Evolutionary conservation across 92 coral and sea anemone genomes (phyloP), one percentile per base, ranked within the genome.

Genomic region (Scolanthus callimorphus): DNA sequence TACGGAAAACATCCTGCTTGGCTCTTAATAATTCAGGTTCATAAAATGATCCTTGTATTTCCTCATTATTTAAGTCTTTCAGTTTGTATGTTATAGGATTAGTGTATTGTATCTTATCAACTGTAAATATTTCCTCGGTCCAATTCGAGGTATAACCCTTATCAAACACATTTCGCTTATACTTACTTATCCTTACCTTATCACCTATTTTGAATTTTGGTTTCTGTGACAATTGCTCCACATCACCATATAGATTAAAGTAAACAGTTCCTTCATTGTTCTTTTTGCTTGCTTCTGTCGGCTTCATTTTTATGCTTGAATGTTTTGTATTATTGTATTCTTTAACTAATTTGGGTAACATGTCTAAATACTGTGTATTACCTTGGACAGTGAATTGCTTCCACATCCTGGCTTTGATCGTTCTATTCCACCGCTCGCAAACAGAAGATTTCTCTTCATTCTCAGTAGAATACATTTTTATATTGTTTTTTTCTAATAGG

Each of bases 391-490:
- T 71, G 31, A 71, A 71, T 61, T 73, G 76, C 34, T 73, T 73
- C 80, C 80, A 73, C 80, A 65, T 73, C 23, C 66, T 65, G 15
- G 75, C 38, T 55, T 73, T 73, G 0, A 73, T 73, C 55, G 80
- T 73, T 31, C 76, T 51, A 20, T 73, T 73, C 80, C 80, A 73
- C 55, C 80, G 0, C 53, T 73, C 80, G 25, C 31, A 20, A 0
- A 73, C 68, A 11, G 58, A 39, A 8, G 58, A 25, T 24, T 75
- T 75, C 24, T 67, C 82, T 29, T 75, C 77, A 37, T 75, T 75
- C 60, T 71, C 78, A 23, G 78, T 71, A 27, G 80, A 73, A 47
- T 73, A 73, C 57, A 73, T 39, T 3, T 20, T 55, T 64, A 73
- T 56, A 26, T 31, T 37, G 30, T 73, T 27, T 51, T 73, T 69